phyloP scores from a whole-genome alignment of 2,888 invertebrate species.

The Macaria liturata region DNA sequence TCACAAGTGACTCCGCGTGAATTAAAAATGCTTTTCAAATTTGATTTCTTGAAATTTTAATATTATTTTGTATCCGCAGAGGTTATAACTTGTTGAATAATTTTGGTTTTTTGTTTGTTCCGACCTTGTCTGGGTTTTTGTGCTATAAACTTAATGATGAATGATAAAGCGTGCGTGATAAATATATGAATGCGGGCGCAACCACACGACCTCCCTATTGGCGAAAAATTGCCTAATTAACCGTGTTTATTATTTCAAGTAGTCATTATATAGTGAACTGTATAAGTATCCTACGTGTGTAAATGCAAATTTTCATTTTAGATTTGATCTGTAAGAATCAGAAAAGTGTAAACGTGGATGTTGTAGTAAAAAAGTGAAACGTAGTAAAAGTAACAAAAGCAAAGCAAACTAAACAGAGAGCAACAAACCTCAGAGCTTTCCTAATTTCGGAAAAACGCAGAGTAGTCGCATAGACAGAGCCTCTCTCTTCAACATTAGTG shows the following conservation, averaged over 20 bases:
- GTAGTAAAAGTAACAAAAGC: neutral
- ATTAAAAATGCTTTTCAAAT: conserved; percentile 17
- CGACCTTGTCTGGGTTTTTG: conserved; percentile 25
- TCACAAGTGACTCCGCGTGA: conserved; percentile 11
- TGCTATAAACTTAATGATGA: conserved; percentile 17
- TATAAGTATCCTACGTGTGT: too few species aligned
- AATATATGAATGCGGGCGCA: conserved; percentile 22
- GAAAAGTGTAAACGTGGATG: too few species aligned
- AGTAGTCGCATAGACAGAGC: conserved; percentile 33
- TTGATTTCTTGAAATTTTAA: conserved; percentile 10
- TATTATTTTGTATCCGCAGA: conserved; percentile 9
- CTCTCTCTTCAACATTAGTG: conserved; percentile 30
- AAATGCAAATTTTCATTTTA: neutral
- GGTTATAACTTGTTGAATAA: conserved; percentile 18
- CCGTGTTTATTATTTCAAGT: too few species aligned
- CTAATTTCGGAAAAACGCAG: conserved; percentile 31
- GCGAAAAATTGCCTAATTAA: neutral
- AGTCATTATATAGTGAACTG: too few species aligned
- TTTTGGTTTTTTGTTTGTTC: conserved; percentile 14
- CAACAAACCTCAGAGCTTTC: conserved; percentile 13
- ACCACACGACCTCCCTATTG: conserved; percentile 7
- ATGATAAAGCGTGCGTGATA: conserved; percentile 22
- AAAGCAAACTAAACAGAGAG: conserved; percentile 2
- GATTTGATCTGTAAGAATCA: neutral
- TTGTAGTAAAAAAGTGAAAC: too few species aligned